Evolutionary conservation across 2,113 vertebrate genomes (phyloP).

Genomic region (Coptodon bakossiorum): DNA sequence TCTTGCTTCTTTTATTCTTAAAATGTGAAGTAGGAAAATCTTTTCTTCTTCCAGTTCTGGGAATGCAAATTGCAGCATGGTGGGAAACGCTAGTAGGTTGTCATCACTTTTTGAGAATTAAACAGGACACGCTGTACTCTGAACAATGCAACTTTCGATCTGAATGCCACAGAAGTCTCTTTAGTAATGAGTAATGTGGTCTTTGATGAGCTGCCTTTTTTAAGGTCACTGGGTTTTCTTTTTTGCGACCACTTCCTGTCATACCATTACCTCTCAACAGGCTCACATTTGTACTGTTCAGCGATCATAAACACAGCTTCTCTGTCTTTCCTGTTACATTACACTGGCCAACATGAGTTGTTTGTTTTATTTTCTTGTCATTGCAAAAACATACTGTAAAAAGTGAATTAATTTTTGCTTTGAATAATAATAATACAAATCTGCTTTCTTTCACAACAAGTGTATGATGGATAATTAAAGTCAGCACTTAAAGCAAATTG

Average conservation of each 20-base stretch:
- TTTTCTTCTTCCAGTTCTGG: background rate
- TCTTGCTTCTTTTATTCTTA: background rate
- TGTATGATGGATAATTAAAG: background rate
- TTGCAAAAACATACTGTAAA: background rate
- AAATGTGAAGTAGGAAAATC: background rate
- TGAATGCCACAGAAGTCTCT: background rate
- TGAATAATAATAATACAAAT: background rate
- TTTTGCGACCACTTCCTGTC: conserved; percentile 41
- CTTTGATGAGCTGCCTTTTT: background rate
- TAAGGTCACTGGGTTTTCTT: conserved; percentile 10
- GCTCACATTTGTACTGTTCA: background rate
- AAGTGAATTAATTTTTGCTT: background rate
- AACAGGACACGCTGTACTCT: background rate
- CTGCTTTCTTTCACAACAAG: background rate
- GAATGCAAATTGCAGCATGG: background rate
- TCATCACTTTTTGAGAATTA: background rate
- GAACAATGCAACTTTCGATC: background rate
- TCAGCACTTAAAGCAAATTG: background rate
- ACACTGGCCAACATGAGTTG: background rate
- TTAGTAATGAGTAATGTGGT: conserved; percentile 19
- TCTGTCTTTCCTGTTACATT: background rate
- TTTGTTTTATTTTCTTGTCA: background rate
- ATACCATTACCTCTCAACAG: background rate
- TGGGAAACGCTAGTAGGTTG: background rate
- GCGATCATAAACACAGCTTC: background rate